These are phyloP conservation scores for Hydroisotoma schaefferi DNA, from an alignment of 2,888 invertebrate genomes.

Conservation along the genomic window DNA sequence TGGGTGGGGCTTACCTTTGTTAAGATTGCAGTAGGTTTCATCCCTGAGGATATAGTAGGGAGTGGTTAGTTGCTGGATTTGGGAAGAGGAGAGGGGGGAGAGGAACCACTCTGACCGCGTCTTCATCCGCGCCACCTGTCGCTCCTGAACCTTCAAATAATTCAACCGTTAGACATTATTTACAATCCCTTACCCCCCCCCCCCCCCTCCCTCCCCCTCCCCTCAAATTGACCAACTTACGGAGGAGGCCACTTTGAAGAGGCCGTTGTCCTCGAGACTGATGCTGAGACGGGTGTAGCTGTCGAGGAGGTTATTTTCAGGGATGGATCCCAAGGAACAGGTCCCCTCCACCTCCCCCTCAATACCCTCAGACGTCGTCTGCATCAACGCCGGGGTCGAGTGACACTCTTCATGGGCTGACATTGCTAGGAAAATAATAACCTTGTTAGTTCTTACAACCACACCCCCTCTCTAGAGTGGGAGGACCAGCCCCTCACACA, in stretches of 20 bases:
- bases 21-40: slow-evolving; percentile 49
- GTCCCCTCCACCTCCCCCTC: slow-evolving; percentile 55
- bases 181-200: too few species aligned
- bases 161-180: neutral
- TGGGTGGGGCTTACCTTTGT: slow-evolving; percentile 21
- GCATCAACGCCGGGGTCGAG: slow-evolving; percentile 78
- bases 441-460: too few species aligned
- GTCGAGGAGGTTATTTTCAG: slow-evolving; percentile 79
- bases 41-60: slow-evolving; percentile 53
- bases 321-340: slow-evolving; percentile 74
- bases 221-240: too few species aligned
- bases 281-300: slow-evolving; percentile 82
- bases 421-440: too few species aligned
- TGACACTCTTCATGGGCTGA: slow-evolving; percentile 85
- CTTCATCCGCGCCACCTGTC: slow-evolving; percentile 93
- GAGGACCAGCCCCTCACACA: too few species aligned
- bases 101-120: slow-evolving; percentile 97
- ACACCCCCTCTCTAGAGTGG: too few species aligned
- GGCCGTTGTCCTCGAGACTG: slow-evolving; percentile 76
- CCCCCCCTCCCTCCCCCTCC: too few species aligned
- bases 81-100: slow-evolving; percentile 57
- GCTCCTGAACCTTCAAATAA: slow-evolving; percentile 81
- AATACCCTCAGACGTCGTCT: slow-evolving; percentile 57
- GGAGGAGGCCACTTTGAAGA: slow-evolving; percentile 61
- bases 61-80: slow-evolving; percentile 55